Evolutionary conservation across 1,140 invertebrate genomes (phyloP).

Genomic region (Penaeus chinensis): DNA sequence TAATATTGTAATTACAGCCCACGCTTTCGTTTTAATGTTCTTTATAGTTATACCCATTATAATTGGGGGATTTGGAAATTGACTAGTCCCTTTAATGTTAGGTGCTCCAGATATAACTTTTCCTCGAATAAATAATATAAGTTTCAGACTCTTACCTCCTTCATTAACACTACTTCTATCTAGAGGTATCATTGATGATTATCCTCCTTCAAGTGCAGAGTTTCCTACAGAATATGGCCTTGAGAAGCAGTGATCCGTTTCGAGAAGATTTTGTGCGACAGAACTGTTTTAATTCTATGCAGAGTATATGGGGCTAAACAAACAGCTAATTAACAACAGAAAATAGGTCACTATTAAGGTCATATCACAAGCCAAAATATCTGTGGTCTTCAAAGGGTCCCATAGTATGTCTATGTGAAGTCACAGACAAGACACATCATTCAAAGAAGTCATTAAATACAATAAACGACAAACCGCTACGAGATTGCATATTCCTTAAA

Average conservation of each 20-base stretch:
- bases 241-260: too few species aligned
- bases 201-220: too few species aligned
- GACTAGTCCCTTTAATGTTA: conserved; percentile 79
- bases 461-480: background rate
- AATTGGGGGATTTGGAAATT: conserved; percentile 85
- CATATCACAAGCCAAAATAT: too few species aligned
- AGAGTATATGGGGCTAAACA: too few species aligned
- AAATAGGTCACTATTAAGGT: too few species aligned
- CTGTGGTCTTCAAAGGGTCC: too few species aligned
- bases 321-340: too few species aligned
- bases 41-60: conserved; percentile 83
- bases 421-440: too few species aligned
- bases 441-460: background rate
- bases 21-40: conserved; percentile 84
- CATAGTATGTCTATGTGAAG: too few species aligned
- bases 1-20: conserved; percentile 78
- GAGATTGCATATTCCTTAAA: background rate
- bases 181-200: conserved; percentile 73
- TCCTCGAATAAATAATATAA: conserved; percentile 83
- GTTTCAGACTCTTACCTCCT: conserved; percentile 78
- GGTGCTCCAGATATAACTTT: conserved; percentile 80
- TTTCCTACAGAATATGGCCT: too few species aligned
- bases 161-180: conserved; percentile 74
- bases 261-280: too few species aligned
- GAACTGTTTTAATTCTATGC: too few species aligned